phyloP scores from a whole-genome alignment of 2,113 vertebrate genomes.

The Philantomba maxwellii region DNA sequence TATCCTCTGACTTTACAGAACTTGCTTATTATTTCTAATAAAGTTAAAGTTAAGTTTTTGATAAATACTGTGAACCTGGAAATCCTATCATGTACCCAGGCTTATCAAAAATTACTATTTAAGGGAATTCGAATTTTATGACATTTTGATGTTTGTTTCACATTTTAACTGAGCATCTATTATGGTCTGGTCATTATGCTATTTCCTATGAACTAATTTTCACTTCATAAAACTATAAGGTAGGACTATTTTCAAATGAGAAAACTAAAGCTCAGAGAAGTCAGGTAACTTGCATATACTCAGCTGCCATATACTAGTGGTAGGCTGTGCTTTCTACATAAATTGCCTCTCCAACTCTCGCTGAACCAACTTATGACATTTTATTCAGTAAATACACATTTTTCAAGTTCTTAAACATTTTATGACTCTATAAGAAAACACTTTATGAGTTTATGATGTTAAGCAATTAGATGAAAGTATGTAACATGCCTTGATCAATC shows the following conservation, averaged over 20 bases:
- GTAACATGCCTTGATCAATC: not conserved
- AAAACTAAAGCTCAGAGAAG: not conserved
- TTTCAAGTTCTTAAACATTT: not conserved
- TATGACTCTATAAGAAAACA: not conserved
- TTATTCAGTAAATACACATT: not conserved
- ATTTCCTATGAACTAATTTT: not conserved
- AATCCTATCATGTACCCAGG: not conserved
- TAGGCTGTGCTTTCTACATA: not conserved
- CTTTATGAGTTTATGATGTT: not conserved
- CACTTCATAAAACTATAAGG: not conserved
- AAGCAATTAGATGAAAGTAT: not conserved
- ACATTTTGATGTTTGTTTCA: not conserved
- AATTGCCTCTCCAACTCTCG: not conserved
- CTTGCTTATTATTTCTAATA: not conserved
- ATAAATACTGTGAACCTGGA: not conserved
- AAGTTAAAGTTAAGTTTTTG: not conserved
- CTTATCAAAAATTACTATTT: not conserved
- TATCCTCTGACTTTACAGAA: not conserved
- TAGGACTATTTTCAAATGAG: not conserved
- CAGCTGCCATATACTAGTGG: not conserved
- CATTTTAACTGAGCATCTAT: not conserved
- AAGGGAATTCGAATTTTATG: not conserved
- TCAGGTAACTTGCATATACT: not conserved
- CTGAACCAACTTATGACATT: not conserved
- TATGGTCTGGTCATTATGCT: not conserved